Conservation (phyloP, 1,140 invertebrate species). For the Oedothorax gibbosus region DNA sequence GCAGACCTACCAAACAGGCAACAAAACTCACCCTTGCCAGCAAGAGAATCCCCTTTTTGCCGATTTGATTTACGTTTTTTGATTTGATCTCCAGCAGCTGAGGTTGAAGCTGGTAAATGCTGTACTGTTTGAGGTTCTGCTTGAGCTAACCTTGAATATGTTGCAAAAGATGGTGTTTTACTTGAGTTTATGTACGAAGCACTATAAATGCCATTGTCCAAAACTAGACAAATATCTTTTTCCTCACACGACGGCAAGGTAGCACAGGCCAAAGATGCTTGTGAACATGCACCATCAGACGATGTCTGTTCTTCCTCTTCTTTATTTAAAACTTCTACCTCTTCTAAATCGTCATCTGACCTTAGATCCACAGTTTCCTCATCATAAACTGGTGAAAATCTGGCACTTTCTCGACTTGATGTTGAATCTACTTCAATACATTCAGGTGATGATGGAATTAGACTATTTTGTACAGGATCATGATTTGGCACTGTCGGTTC, state of each 20-base stretch:
- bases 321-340: constrained; percentile 22
- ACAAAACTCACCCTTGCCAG: constrained; percentile 26
- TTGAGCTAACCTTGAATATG: constrained; percentile 35
- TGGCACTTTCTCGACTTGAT: constrained; percentile 18
- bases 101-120: constrained; percentile 49
- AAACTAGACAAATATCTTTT: constrained; percentile 44
- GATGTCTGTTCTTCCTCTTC: constrained; percentile 6
- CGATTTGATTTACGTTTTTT: constrained; percentile 43
- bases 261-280: constrained; percentile 30
- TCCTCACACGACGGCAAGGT: constrained; percentile 15
- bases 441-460: constrained; percentile 17
- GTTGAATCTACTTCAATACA: constrained; percentile 17
- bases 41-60: constrained; percentile 11
- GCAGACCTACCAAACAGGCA: neutral
- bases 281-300: constrained; percentile 26
- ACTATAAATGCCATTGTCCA: constrained; percentile 48
- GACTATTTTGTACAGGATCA: constrained; percentile 31
- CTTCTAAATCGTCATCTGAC: constrained; percentile 16
- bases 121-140: constrained; percentile 35
- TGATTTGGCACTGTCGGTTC: constrained; percentile 48
- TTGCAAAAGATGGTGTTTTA: constrained; percentile 33
- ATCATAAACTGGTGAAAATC: constrained; percentile 30
- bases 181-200: constrained; percentile 34
- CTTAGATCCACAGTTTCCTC: constrained; percentile 22
- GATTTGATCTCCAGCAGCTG: constrained; percentile 38